Percentiles rank a stretch among this genome's conserved stretches.
These are phyloP conservation scores for Apostichopus leukothele DNA, from an alignment of 53 echinoderm and acorn worm genomes.

Conservation along the genomic window DNA sequence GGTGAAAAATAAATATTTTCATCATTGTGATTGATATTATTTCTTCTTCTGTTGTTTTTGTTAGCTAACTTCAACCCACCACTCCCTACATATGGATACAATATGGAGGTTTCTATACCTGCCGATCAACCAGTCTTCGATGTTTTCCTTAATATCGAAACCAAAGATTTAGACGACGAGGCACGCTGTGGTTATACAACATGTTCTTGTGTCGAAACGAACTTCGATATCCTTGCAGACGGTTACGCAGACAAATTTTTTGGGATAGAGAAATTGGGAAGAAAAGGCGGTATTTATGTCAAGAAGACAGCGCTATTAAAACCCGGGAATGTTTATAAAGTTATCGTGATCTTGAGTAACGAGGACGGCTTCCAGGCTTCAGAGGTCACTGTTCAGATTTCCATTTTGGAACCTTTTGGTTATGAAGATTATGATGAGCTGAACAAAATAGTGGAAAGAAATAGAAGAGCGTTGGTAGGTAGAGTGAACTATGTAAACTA, in stretches of 20 bases:
- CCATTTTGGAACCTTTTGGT: constrained; percentile 1
- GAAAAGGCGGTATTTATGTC: constrained; percentile 9
- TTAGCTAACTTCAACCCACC: not conserved
- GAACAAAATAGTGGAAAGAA: not conserved
- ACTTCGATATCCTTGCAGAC: not conserved
- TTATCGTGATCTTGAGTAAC: not conserved
- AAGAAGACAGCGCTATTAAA: not conserved
- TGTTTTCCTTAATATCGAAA: constrained; percentile 15
- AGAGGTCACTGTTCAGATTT: not conserved
- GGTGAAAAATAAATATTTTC: too few relatives aligned
- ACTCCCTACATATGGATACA: not conserved
- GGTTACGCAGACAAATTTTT: constrained; percentile 1
- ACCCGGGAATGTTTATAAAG: not conserved
- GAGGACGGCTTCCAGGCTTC: not conserved
- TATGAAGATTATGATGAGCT: not conserved
- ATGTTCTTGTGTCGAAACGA: constrained; percentile 14
- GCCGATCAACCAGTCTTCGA: constrained; percentile 3
- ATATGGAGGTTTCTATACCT: constrained; percentile 11
- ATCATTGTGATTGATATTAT: too few relatives aligned
- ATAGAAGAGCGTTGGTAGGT: constrained; percentile 13
- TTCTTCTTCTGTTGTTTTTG: not conserved
- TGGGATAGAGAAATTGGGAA: not conserved
- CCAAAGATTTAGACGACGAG: constrained; percentile 16
- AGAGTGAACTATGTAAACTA: too few relatives aligned
- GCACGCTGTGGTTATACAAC: not conserved